A percentile compares a stretch with the other conserved stretches of the same genome.
These are phyloP conservation scores for Sinelater perroti DNA, from an alignment of 2,888 invertebrate species.

Conservation along the genomic window DNA sequence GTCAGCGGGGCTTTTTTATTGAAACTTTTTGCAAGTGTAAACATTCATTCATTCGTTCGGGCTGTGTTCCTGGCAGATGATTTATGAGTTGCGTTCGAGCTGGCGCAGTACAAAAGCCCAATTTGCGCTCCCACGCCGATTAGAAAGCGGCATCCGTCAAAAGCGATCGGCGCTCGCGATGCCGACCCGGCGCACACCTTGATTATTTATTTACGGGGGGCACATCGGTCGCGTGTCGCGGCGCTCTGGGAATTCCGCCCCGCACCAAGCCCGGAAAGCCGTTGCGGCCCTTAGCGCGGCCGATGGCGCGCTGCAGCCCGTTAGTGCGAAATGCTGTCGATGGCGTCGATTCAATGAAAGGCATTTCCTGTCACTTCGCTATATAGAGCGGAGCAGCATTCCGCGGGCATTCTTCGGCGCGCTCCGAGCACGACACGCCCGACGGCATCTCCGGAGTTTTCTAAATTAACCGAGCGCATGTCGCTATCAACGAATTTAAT, in stretches of 20 bases:
- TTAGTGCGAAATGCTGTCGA: constrained; percentile 19
- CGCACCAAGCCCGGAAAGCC: no score
- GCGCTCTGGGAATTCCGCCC: not conserved
- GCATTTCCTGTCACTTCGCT: constrained; percentile 28
- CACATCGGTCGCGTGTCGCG: not conserved
- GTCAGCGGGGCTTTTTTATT: constrained; percentile 13
- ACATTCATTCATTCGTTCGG: constrained; percentile 19
- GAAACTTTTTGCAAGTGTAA: constrained; percentile 22
- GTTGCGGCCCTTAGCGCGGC: no score
- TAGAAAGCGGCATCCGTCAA: constrained; percentile 13
- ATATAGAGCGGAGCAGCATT: constrained; percentile 17
- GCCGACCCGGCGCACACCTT: constrained; percentile 5
- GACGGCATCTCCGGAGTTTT: constrained; percentile 14
- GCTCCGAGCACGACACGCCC: constrained; percentile 14
- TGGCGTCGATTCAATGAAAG: constrained; percentile 28
- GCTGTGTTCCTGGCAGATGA: constrained; percentile 13
- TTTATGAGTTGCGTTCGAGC: constrained; percentile 11
- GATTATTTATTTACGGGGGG: constrained; percentile 16
- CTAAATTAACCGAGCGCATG: constrained; percentile 21
- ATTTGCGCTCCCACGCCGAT: constrained; percentile 16
- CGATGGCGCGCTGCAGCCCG: no score
- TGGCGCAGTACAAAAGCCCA: constrained; percentile 7
- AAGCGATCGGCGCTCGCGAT: constrained; percentile 2
- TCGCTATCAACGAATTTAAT: constrained; percentile 15
- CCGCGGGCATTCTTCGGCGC: constrained; percentile 22